phyloP scores from a whole-genome alignment of 2,888 invertebrate species.

The Ormyrus labotus region DNA sequence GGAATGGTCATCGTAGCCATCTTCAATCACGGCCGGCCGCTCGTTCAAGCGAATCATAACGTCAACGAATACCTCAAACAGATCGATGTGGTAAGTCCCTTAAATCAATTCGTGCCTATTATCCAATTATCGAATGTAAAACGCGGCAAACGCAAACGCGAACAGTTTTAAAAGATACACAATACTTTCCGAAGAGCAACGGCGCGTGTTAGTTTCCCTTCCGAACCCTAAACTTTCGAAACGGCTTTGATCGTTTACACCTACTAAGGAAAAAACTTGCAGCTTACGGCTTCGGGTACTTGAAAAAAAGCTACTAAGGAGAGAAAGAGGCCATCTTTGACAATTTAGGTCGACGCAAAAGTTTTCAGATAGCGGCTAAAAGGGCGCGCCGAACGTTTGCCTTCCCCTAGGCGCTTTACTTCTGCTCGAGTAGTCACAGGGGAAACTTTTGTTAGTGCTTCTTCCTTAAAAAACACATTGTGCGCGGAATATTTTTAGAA shows the following conservation, averaged over 20 bases:
- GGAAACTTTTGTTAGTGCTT: background rate
- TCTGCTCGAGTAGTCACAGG: conserved; percentile 40
- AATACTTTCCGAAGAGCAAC: too few relatives aligned
- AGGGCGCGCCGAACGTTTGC: conserved; percentile 38
- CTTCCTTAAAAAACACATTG: too few relatives aligned
- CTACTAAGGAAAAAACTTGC: too few relatives aligned
- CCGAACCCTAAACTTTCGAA: too few relatives aligned
- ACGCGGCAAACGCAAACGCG: too few relatives aligned
- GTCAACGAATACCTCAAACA: conserved; percentile 92
- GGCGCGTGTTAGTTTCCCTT: too few relatives aligned
- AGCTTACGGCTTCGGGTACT: too few relatives aligned
- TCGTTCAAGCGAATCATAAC: conserved; percentile 94
- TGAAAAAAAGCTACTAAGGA: background rate
- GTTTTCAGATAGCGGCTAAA: conserved; percentile 29
- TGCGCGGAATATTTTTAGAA: too few relatives aligned
- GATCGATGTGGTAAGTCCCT: conserved; percentile 87
- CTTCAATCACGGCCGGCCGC: conserved; percentile 92
- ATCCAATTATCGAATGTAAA: too few relatives aligned
- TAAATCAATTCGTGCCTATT: too few relatives aligned
- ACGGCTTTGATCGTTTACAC: too few relatives aligned
- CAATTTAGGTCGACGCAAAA: background rate
- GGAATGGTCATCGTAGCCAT: conserved; percentile 96
- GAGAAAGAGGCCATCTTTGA: background rate
- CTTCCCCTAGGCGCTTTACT: conserved; percentile 31
- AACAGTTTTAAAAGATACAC: too few relatives aligned